Conservation (phyloP, 2,888 invertebrate species). For the Pharmacophagus antenor region DNA sequence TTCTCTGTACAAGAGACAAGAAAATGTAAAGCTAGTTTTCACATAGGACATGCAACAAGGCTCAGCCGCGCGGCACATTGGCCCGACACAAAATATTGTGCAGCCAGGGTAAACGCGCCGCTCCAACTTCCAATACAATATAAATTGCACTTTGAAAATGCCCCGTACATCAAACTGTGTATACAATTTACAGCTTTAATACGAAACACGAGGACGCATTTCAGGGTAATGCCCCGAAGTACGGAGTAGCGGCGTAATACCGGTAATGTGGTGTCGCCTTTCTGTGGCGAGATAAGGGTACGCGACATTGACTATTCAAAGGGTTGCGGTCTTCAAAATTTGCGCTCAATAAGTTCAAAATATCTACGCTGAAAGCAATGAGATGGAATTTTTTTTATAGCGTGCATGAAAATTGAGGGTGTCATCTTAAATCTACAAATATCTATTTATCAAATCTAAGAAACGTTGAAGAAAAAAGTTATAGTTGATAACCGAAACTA, state of each 20-base stretch:
- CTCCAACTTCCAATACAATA: constrained; percentile 78
- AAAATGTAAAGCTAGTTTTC: constrained; percentile 57
- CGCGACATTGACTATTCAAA: constrained; percentile 81
- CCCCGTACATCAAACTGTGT: constrained; percentile 61
- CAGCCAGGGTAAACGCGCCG: constrained; percentile 62
- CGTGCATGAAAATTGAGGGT: constrained; percentile 17
- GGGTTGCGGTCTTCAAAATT: constrained; percentile 80
- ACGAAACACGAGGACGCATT: constrained; percentile 53
- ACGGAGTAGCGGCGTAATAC: constrained; percentile 66
- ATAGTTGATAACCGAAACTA: too few relatives aligned
- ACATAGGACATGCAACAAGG: constrained; percentile 53
- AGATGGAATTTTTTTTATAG: constrained; percentile 26
- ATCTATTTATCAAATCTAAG: not conserved
- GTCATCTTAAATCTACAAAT: not conserved
- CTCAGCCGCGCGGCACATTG: constrained; percentile 63
- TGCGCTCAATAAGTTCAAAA: constrained; percentile 77
- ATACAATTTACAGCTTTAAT: constrained; percentile 64
- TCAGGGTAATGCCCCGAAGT: constrained; percentile 40
- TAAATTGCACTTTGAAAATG: constrained; percentile 80
- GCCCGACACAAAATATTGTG: constrained; percentile 72
- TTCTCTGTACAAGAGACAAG: constrained; percentile 51
- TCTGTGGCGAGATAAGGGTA: constrained; percentile 80
- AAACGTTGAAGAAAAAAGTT: too few relatives aligned
- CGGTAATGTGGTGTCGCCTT: constrained; percentile 80
- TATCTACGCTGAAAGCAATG: constrained; percentile 55